Conservation (phyloP, 2,797 vertebrate species). For the Syngnathus rostellatus region DNA sequence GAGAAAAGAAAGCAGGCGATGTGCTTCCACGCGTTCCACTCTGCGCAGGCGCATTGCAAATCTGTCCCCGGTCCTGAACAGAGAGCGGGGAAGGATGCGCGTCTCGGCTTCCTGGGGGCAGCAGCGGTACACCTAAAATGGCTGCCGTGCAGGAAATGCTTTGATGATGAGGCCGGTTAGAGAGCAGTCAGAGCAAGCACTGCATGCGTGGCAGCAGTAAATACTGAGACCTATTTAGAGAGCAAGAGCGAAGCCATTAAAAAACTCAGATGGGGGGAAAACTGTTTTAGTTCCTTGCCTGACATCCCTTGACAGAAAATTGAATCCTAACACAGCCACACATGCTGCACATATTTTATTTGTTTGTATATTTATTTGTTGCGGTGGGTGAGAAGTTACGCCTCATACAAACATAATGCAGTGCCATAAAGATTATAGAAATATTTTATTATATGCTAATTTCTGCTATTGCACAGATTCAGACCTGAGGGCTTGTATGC, state of each 20-base stretch:
- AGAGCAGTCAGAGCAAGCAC: neutral
- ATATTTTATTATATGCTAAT: neutral
- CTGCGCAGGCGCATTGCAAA: conserved; percentile 30
- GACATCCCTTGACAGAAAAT: neutral
- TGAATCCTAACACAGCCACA: neutral
- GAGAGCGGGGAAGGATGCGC: conserved; percentile 29
- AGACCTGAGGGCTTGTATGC: neutral
- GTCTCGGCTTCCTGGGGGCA: conserved; percentile 22
- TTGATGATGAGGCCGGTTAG: conserved; percentile 4
- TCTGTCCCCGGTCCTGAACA: conserved; percentile 70
- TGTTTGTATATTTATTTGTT: too few relatives aligned
- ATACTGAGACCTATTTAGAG: conserved; percentile 21
- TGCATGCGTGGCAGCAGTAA: conserved; percentile 29
- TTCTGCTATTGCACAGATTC: neutral
- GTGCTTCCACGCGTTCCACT: conserved; percentile 56
- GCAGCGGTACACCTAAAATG: conserved; percentile 59
- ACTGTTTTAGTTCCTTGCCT: neutral
- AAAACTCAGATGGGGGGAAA: neutral
- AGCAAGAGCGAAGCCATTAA: conserved; percentile 1
- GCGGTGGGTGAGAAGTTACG: too few relatives aligned
- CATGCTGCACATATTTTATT: neutral
- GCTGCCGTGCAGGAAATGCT: conserved; percentile 50
- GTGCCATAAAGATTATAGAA: too few relatives aligned
- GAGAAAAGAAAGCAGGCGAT: conserved; percentile 47
- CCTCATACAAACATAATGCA: too few relatives aligned